Base-by-base conservation (phyloP, 2,113 vertebrate genomes). In the Spermophilus dauricus region DNA sequence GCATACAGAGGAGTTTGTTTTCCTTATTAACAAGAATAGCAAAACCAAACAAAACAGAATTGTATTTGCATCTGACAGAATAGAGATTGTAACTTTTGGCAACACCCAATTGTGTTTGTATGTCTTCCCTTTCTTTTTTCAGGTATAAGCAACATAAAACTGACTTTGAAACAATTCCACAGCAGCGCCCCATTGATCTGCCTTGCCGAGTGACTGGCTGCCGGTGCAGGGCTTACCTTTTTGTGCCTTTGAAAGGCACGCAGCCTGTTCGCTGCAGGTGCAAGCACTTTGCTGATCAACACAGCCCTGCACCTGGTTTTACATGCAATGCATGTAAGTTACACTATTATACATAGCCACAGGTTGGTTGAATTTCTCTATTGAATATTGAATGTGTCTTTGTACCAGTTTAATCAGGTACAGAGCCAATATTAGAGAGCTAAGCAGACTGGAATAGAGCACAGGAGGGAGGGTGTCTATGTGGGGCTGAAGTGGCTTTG, bases 141-240 rank as follows among this genome's bases (percentile, higher is more conserved):
- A 99, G 99, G 97, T 99, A 99, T 90, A 99, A 99, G 97, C 99
- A 99, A 56, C 99, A 99, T 97, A 98, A 99, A 98, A 99, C 99
- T 0, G 99, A 99, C 96, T 99, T 99, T 77, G 98, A 99, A 94
- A 98, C 90, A 67, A 97, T 99, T 84, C 99, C 99, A 0, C 4
- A 96, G 37, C 99, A 99, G 63, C 98, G 98, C 58, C 99, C 99
- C 53, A 97, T 99, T 70, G 5, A 30, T 3, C 96, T 99, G 84
- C 99, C 99, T 0, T 99, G 99, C 91, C 92, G 56, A 69, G 99
- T 98, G 95, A 94, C 76, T 0, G 91, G 97, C 0, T 99, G 99
- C 69, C 96, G 0, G 0, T 99, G 99, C 97, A 93, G 75, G 73
- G 98, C 99, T 28, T 99, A 98, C 82, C 95, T 94, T 37, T 99